phyloP scores from a whole-genome alignment of 2,888 invertebrate species.

The Cactoblastis cactorum region DNA sequence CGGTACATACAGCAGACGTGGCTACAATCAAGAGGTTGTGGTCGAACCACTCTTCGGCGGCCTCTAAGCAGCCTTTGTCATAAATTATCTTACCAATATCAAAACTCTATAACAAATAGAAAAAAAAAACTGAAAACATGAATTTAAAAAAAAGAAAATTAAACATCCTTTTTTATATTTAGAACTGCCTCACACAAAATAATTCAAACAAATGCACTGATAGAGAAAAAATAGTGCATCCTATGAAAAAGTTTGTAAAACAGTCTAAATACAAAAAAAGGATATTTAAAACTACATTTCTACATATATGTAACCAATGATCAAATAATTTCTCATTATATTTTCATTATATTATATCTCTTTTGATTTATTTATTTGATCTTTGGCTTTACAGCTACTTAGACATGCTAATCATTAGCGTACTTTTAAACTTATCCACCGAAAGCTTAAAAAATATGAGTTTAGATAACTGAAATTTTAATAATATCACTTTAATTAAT shows the following conservation, averaged over 20 bases:
- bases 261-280: neutral
- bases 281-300: neutral
- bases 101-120: slow-evolving; percentile 82
- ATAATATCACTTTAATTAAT: too few species aligned
- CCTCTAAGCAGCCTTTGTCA: slow-evolving; percentile 96
- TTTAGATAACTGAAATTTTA: too few species aligned
- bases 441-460: too few species aligned
- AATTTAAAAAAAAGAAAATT: slow-evolving; percentile 5
- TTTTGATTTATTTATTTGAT: too few species aligned
- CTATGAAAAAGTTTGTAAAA: too few species aligned
- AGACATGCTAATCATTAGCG: too few species aligned
- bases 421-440: too few species aligned
- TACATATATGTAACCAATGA: neutral
- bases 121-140: slow-evolving; percentile 33
- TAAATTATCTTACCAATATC: slow-evolving; percentile 91
- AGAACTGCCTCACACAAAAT: neutral
- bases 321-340: too few species aligned
- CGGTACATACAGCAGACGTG: slow-evolving; percentile 90
- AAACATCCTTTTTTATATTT: slow-evolving; percentile 4
- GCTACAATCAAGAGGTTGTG: slow-evolving; percentile 95
- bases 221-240: too few species aligned
- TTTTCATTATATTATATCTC: too few species aligned
- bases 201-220: neutral
- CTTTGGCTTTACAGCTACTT: too few species aligned
- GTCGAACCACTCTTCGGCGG: slow-evolving; percentile 97